phyloP scores from a whole-genome alignment of 2,888 invertebrate genomes.

The Cantharis rufa region DNA sequence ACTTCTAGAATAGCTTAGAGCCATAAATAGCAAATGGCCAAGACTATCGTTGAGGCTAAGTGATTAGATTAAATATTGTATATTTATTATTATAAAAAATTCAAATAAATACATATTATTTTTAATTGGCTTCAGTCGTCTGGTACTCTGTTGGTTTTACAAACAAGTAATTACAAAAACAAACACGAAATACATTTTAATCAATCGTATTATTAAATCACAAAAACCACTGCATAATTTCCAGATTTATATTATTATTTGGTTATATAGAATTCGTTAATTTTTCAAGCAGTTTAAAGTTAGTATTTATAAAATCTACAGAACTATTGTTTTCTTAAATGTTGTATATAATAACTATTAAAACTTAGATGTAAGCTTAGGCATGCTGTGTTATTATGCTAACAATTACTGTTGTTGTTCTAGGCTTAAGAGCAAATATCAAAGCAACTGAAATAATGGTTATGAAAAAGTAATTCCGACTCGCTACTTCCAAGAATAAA shows the following conservation, averaged over 20 bases:
- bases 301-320: not conserved
- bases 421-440: conserved; percentile 21
- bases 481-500: conserved; percentile 10
- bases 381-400: not conserved
- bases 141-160: too few species aligned
- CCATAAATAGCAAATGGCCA: too few species aligned
- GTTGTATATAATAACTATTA: not conserved
- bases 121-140: too few species aligned
- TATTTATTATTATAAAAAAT: not conserved
- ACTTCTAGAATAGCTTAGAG: too few species aligned
- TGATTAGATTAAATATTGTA: too few species aligned
- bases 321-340: not conserved
- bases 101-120: too few species aligned
- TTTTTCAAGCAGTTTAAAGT: not conserved
- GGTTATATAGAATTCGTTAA: not conserved
- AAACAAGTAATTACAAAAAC: too few species aligned
- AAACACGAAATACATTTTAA: too few species aligned
- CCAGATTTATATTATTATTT: not conserved
- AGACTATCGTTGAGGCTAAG: too few species aligned
- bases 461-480: conserved; percentile 16
- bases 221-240: not conserved
- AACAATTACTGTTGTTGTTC: conserved; percentile 21
- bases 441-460: conserved; percentile 22
- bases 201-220: too few species aligned
- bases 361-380: not conserved